phyloP scores from a whole-genome alignment of 2,888 invertebrate species.

The Hyposoter dolosus region DNA sequence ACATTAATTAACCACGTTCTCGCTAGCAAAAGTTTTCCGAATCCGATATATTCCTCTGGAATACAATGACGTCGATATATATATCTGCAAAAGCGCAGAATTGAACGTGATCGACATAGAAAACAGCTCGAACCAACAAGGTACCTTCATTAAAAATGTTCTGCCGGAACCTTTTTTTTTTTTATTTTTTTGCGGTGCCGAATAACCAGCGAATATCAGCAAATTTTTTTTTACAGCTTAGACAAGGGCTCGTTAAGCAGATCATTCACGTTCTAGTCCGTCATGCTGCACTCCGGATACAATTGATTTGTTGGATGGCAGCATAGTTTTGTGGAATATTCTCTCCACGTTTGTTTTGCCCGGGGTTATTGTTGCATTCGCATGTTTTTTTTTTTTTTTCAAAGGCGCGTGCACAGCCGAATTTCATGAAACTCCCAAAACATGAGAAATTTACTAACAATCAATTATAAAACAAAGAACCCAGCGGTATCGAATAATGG shows the following conservation, averaged over 20 bases:
- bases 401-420: not conserved
- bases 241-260: not conserved
- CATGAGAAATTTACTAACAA: not conserved
- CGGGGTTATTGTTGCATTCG: not conserved
- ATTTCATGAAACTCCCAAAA: not conserved
- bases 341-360: not conserved
- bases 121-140: slow-evolving; percentile 22
- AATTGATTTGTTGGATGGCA: not conserved
- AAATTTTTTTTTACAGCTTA: not conserved
- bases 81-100: not conserved
- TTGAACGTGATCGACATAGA: not conserved
- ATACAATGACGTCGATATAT: slow-evolving; percentile 22
- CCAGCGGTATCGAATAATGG: slow-evolving; percentile 59
- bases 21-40: slow-evolving; percentile 24
- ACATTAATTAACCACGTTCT: slow-evolving; percentile 48
- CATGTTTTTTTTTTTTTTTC: not conserved
- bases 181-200: not conserved
- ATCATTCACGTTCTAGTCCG: not conserved
- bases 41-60: slow-evolving; percentile 7
- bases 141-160: slow-evolving; percentile 59
- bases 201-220: not conserved
- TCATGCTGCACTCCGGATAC: not conserved
- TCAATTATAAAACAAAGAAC: slow-evolving; percentile 55
- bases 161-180: slow-evolving; percentile 37
- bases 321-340: not conserved